Percentiles rank a stretch among this genome's conserved stretches.
phyloP scores from a whole-genome alignment of 2,113 vertebrate genomes.

The Ammodytes dubius region DNA sequence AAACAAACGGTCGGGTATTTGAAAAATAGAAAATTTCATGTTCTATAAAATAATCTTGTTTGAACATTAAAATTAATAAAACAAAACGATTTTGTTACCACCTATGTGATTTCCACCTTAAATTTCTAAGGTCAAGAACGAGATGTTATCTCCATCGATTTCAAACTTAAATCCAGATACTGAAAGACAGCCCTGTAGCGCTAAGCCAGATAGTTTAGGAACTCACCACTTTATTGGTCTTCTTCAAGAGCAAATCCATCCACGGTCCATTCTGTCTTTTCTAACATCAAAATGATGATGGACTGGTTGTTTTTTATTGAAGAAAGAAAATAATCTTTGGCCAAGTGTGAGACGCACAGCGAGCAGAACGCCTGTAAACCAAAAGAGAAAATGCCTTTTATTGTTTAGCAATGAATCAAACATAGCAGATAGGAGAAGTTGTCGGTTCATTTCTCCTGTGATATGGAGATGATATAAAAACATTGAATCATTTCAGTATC shows the following conservation, averaged over 20 bases:
- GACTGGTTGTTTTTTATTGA: neutral
- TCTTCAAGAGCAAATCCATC: neutral
- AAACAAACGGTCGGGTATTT: too few species aligned
- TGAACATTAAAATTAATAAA: too few species aligned
- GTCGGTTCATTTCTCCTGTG: neutral
- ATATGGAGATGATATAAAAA: neutral
- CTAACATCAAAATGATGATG: neutral
- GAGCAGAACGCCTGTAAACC: neutral
- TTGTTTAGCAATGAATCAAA: too few species aligned
- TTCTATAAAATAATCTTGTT: too few species aligned
- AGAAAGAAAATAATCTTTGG: neutral
- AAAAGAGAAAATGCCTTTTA: neutral
- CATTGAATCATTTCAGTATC: neutral
- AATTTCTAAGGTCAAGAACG: too few species aligned
- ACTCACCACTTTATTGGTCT: neutral
- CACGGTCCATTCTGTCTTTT: neutral
- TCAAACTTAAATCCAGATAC: too few species aligned
- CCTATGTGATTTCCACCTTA: too few species aligned
- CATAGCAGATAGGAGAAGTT: neutral
- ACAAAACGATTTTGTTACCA: too few species aligned
- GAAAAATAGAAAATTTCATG: too few species aligned
- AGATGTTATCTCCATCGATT: too few species aligned
- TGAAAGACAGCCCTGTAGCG: too few species aligned
- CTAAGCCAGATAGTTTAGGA: neutral
- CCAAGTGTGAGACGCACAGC: neutral